phyloP scores from a whole-genome alignment of 2,113 vertebrate species.

The Origma solitaria region DNA sequence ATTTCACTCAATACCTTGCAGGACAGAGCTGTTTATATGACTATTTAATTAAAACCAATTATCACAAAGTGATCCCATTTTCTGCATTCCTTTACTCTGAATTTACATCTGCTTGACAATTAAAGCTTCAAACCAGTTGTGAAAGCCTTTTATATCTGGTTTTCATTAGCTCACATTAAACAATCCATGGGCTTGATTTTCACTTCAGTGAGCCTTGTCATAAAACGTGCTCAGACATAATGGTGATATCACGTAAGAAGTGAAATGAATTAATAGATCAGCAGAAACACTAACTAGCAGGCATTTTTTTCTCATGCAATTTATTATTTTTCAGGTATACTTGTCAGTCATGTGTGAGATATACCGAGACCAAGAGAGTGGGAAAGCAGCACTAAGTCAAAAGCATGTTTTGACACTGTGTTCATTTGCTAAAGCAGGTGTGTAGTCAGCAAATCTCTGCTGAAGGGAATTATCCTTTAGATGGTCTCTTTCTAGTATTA shows the following conservation, averaged over 20 bases:
- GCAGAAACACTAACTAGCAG: conserved; percentile 62
- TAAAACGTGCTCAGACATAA: conserved; percentile 69
- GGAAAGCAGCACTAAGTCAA: conserved; percentile 32
- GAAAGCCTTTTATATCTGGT: conserved; percentile 73
- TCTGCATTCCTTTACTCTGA: conserved; percentile 64
- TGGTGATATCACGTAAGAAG: conserved; percentile 59
- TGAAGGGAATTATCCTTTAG: conserved; percentile 38
- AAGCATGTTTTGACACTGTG: neutral
- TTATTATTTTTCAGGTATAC: conserved; percentile 61
- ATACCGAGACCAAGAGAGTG: neutral
- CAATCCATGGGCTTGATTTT: conserved; percentile 73
- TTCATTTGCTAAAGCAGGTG: conserved; percentile 61
- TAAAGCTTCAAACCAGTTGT: conserved; percentile 69
- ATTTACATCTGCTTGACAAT: conserved; percentile 71
- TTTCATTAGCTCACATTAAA: conserved; percentile 80
- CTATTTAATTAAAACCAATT: conserved; percentile 67
- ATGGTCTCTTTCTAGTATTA: conserved; percentile 1
- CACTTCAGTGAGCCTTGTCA: conserved; percentile 71
- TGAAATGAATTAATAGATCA: conserved; percentile 72
- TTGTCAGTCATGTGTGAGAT: conserved; percentile 49
- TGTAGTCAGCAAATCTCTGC: conserved; percentile 57
- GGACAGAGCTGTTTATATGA: conserved; percentile 16
- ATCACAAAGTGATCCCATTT: conserved; percentile 42
- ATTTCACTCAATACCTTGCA: neutral
- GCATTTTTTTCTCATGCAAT: conserved; percentile 14